Conservation (phyloP, 37 sponge, comb jelly and placozoan genomes). For the Oopsacas minuta region DNA sequence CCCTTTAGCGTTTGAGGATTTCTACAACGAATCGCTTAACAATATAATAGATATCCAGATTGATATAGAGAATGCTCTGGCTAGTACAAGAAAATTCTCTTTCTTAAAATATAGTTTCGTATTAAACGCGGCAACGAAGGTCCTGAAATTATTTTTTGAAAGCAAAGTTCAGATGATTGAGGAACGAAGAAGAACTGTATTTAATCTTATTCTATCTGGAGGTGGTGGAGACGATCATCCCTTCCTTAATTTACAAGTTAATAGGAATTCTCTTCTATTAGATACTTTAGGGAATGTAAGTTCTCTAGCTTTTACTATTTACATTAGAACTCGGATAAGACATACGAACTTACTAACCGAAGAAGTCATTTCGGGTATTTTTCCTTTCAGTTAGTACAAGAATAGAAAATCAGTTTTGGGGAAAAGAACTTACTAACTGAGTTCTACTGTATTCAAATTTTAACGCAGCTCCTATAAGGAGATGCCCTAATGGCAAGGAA, state of each 20-base stretch:
- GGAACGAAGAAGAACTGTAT: conserved; percentile 42
- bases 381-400: no score
- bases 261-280: conserved; percentile 53
- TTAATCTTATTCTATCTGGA: conserved; percentile 51
- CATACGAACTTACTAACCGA: no score
- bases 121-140: conserved; percentile 62
- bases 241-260: conserved; percentile 51
- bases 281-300: conserved; percentile 76
- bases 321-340: no score
- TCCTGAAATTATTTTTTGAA: conserved; percentile 64
- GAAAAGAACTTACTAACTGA: no score
- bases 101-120: conserved; percentile 71
- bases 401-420: no score
- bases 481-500: no score
- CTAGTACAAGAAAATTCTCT: conserved; percentile 29
- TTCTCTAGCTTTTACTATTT: background rate
- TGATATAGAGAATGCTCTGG: conserved; percentile 27
- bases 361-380: no score
- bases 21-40: conserved; percentile 72
- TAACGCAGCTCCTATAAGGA: no score
- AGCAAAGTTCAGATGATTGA: conserved; percentile 47
- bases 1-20: conserved; percentile 31
- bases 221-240: conserved; percentile 34
- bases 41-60: conserved; percentile 27
- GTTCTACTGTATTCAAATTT: no score